Evolutionary conservation across 2,888 invertebrate species (phyloP).

Genomic region (Hyposoter didymator): DNA sequence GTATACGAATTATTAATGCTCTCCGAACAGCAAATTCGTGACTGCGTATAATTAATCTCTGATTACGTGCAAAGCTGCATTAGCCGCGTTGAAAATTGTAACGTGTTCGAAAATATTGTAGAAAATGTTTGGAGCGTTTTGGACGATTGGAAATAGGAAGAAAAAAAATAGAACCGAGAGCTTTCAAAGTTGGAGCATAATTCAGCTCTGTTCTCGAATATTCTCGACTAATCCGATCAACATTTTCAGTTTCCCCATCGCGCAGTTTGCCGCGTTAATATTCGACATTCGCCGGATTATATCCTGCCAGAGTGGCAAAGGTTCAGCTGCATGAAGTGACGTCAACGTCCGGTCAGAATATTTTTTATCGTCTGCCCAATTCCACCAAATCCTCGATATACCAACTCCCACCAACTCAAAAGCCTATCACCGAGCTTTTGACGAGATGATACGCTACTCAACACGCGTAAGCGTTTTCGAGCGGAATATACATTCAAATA

Average conservation of each 20-base stretch:
- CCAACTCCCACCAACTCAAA: constrained; percentile 5
- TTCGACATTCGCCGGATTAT: constrained; percentile 38
- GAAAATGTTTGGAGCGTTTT: not conserved
- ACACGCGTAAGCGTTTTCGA: not conserved
- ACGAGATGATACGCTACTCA: not conserved
- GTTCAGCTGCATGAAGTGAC: constrained; percentile 41
- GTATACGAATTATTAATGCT: constrained; percentile 28
- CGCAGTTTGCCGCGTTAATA: constrained; percentile 5
- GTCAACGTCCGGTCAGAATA: not conserved
- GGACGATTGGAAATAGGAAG: not conserved
- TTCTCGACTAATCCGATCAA: constrained; percentile 54
- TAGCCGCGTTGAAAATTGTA: not conserved
- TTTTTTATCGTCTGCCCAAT: not conserved
- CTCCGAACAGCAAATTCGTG: constrained; percentile 24
- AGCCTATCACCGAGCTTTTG: constrained; percentile 17
- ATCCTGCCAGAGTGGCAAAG: constrained; percentile 20
- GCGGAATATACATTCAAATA: not conserved
- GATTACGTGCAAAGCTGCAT: constrained; percentile 47
- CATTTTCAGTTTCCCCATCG: constrained; percentile 50
- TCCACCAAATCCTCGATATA: not conserved
- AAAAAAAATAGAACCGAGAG: constrained; percentile 11
- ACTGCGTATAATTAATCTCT: constrained; percentile 33
- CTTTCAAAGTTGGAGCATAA: constrained; percentile 10
- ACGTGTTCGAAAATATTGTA: not conserved
- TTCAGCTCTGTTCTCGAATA: constrained; percentile 48